Evolutionary conservation across 2,888 invertebrate species (phyloP).

Genomic region (Sericinus montela): DNA sequence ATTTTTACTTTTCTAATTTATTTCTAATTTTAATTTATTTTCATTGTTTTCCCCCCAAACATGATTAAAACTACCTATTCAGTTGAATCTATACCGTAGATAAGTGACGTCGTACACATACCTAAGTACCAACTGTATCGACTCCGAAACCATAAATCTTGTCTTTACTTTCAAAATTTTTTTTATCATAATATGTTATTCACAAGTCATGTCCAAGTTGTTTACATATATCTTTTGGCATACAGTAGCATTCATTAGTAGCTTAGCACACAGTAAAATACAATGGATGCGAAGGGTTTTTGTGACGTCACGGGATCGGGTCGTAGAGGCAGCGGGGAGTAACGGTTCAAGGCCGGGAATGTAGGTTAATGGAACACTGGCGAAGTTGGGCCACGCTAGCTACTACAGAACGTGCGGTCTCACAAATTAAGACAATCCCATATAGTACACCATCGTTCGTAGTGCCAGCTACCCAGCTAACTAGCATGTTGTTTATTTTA

Average conservation of each 20-base stretch:
- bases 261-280: constrained; percentile 41
- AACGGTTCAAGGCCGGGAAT: constrained; percentile 72
- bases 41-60: too few species aligned
- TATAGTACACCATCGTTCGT: neutral
- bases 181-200: too few species aligned
- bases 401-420: constrained; percentile 26
- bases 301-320: constrained; percentile 65
- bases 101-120: too few species aligned
- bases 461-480: neutral
- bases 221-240: constrained; percentile 27
- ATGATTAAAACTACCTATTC: too few species aligned
- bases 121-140: too few species aligned
- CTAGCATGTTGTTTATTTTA: too few species aligned
- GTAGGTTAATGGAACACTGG: constrained; percentile 68
- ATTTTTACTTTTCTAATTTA: too few species aligned
- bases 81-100: too few species aligned
- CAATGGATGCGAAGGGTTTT: constrained; percentile 48
- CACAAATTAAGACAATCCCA: constrained; percentile 15
- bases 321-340: constrained; percentile 32
- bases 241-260: constrained; percentile 28
- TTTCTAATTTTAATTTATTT: too few species aligned
- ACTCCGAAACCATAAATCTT: too few species aligned
- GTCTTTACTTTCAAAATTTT: too few species aligned
- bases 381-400: constrained; percentile 39
- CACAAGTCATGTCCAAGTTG: too few species aligned